Base-by-base conservation (phyloP, 2,113 vertebrate genomes). In the Glaucidium brasilianum region DNA sequence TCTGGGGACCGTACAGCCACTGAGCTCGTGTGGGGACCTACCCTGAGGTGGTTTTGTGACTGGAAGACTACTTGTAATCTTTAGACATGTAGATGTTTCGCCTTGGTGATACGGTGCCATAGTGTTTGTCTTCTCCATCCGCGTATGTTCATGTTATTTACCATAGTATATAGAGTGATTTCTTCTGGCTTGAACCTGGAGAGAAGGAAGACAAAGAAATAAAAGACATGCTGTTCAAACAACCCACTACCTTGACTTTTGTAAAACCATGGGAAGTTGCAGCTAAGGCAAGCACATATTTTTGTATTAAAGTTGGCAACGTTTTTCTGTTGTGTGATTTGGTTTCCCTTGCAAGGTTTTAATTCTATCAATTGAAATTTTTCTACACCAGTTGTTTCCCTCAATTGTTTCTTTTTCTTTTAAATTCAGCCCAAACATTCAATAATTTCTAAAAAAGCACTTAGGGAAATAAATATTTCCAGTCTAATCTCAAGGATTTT, bases 1-100 rank as follows among this genome's bases (percentile, higher is more conserved):
- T 12, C 60, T 41, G 17, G 5, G 37, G 72, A n/a, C 0, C 2
- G 30, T 5, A 5, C 3, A n/a, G 35, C n/a, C 62, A 5, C 29
- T 2, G 30, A 29, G 60, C 19, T 75, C 25, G 1, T 10, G 11
- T 4, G 15, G 60, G 60, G 9, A 49, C 43, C 43, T 76, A 8
- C 15, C 25, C 60, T 17, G 17, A 22, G 35, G 66, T 34, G 35
- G 0, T 43, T 43, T 72, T 62, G 35, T 29, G 15, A 23, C 47
- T 25, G 37, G 18, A 29, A 66, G 25, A 12, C 15, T 49, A 5
- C 23, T 34, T 6, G 19, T 49, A n/a, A 49, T 34, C 60, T 56
- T n/a, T 8, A 47, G 25, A 9, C 25, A 20, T 30, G 55, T 39
- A 55, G 25, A 9, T 30, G 25, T n/a, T 63, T 47, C 25, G 17